These are phyloP conservation scores for Ameiurus melas DNA, from an alignment of 2,113 vertebrate species.

Conservation along the genomic window DNA sequence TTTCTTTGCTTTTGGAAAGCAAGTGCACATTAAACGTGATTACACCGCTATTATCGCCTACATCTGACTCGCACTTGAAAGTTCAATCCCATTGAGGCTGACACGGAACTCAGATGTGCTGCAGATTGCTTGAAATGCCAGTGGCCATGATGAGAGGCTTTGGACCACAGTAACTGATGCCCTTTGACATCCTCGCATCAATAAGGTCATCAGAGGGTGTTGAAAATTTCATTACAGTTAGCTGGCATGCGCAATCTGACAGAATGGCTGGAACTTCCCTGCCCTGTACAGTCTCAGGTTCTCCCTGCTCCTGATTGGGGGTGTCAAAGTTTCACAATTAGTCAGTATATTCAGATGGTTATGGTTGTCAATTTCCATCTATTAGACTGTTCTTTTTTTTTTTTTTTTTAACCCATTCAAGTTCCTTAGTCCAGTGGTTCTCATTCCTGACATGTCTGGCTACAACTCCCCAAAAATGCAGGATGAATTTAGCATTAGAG, in stretches of 20 bases:
- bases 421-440: neutral
- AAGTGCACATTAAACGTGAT: constrained; percentile 42
- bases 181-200: constrained; percentile 24
- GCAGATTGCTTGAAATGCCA: constrained; percentile 44
- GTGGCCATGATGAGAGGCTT: constrained; percentile 1
- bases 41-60: constrained; percentile 38
- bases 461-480: neutral
- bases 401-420: neutral
- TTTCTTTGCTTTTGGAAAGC: constrained; percentile 10
- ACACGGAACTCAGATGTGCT: neutral
- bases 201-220: neutral
- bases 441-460: neutral
- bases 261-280: neutral
- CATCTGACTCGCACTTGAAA: constrained; percentile 34
- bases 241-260: neutral
- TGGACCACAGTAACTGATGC: constrained; percentile 25
- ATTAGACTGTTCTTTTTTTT: neutral
- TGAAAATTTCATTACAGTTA: constrained; percentile 19
- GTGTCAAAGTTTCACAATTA: neutral
- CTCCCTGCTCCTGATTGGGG: neutral
- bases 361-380: neutral
- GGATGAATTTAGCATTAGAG: neutral
- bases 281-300: neutral
- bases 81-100: constrained; percentile 11
- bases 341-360: neutral